Percentiles rank a stretch among this genome's conserved stretches.
These are phyloP conservation scores for Caenorhabditis tropicalis DNA, from an alignment of 1,140 invertebrate species.

Conservation along the genomic window DNA sequence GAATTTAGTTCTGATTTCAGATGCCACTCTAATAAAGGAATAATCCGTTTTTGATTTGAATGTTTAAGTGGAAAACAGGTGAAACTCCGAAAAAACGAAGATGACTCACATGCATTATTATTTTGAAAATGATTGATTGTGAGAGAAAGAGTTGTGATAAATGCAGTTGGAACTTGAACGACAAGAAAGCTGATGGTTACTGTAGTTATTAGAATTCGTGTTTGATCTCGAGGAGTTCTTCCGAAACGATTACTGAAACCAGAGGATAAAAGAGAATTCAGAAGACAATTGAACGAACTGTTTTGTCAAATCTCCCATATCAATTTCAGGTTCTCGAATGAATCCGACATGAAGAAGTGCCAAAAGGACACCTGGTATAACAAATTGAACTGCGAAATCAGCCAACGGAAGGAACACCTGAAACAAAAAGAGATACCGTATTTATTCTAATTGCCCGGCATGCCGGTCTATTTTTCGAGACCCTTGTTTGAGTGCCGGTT, in stretches of 20 bases:
- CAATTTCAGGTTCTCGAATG: slow-evolving; percentile 68
- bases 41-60: no score
- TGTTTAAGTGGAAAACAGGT: no score
- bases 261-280: background rate
- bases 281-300: slow-evolving; percentile 46
- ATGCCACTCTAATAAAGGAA: no score
- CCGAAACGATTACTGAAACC: slow-evolving; percentile 69
- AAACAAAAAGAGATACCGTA: slow-evolving; percentile 12
- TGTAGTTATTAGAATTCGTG: slow-evolving; percentile 70
- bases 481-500: no score
- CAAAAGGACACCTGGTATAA: slow-evolving; percentile 66
- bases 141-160: slow-evolving; percentile 66
- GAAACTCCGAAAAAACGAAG: background rate
- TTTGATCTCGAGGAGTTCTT: slow-evolving; percentile 68
- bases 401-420: slow-evolving; percentile 65
- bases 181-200: slow-evolving; percentile 70
- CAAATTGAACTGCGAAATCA: slow-evolving; percentile 70
- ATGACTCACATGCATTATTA: slow-evolving; percentile 63
- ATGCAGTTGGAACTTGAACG: slow-evolving; percentile 68
- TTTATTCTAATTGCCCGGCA: no score
- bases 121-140: slow-evolving; percentile 72
- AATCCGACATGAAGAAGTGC: slow-evolving; percentile 69
- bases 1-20: no score
- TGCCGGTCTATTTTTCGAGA: no score
- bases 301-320: slow-evolving; percentile 63